Evolutionary conservation across 2,113 vertebrate species (phyloP).

Genomic region (Puma concolor): DNA sequence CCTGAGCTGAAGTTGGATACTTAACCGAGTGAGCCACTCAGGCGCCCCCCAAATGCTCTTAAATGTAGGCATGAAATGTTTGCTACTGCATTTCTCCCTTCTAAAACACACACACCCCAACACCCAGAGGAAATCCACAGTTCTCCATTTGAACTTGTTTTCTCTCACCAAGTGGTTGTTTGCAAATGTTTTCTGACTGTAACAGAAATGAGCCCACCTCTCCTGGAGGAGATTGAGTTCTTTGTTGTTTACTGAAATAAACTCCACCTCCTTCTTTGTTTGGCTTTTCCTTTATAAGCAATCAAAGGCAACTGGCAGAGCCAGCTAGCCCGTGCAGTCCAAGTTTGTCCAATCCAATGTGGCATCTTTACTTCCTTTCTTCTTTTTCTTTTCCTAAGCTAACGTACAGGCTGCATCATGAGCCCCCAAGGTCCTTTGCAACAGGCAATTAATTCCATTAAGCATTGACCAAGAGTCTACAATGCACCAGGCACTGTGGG

Average conservation of each 20-base stretch:
- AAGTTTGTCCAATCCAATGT: neutral
- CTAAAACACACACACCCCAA: neutral
- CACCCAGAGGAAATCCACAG: conserved; percentile 29
- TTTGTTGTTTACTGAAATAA: conserved; percentile 73
- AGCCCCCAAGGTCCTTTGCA: neutral
- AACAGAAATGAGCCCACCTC: neutral
- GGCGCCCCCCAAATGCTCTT: neutral
- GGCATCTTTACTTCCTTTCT: conserved; percentile 37
- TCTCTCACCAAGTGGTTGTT: conserved; percentile 71
- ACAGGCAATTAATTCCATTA: neutral
- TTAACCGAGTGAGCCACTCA: no score
- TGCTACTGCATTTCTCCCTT: neutral
- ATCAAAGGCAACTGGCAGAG: conserved; percentile 69
- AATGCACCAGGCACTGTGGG: neutral
- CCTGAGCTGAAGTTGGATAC: no score
- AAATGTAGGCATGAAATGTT: neutral
- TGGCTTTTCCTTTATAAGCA: conserved; percentile 65
- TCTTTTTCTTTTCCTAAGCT: neutral
- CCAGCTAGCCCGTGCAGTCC: neutral
- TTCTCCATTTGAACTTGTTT: conserved; percentile 69
- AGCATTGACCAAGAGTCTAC: neutral
- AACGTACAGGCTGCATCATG: neutral
- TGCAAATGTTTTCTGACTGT: conserved; percentile 68
- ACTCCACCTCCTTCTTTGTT: conserved; percentile 65
- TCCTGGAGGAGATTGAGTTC: conserved; percentile 30